Evolutionary conservation across 2,797 vertebrate species (phyloP).

Genomic region (Diglossa cyanea): DNA sequence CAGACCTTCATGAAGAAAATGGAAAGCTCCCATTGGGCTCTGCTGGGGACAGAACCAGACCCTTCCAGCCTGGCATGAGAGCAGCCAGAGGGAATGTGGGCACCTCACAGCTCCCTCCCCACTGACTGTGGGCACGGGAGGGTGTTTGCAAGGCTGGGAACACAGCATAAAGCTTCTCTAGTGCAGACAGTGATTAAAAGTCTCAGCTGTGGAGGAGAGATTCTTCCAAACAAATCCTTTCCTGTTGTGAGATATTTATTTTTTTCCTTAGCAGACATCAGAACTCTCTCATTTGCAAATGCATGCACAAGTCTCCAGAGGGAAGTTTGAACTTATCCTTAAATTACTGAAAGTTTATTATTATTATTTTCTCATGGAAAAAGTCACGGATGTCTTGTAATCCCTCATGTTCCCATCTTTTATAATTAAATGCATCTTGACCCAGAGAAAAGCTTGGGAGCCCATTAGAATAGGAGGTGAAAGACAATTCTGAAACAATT

Average conservation of each 20-base stretch:
- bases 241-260: constrained; percentile 28
- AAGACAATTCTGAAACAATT: constrained; percentile 29
- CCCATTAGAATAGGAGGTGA: neutral
- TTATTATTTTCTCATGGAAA: constrained; percentile 64
- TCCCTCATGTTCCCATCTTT: constrained; percentile 51
- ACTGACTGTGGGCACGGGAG: neutral
- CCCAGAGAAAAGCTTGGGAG: constrained; percentile 33
- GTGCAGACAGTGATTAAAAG: neutral
- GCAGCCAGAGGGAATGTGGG: neutral
- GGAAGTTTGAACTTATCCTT: constrained; percentile 53
- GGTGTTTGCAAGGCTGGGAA: neutral
- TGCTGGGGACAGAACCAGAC: neutral
- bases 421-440: constrained; percentile 41
- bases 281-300: constrained; percentile 52
- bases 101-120: neutral
- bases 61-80: neutral
- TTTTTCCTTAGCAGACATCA: constrained; percentile 41
- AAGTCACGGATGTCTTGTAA: constrained; percentile 45
- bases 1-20: neutral
- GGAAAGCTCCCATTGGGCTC: neutral
- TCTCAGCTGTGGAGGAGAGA: neutral
- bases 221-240: constrained; percentile 41
- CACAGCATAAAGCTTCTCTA: neutral
- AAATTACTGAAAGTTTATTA: constrained; percentile 55
- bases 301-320: constrained; percentile 49